Base-by-base conservation (phyloP, 1,140 invertebrate genomes). In the Pseudoatta argentina region DNA sequence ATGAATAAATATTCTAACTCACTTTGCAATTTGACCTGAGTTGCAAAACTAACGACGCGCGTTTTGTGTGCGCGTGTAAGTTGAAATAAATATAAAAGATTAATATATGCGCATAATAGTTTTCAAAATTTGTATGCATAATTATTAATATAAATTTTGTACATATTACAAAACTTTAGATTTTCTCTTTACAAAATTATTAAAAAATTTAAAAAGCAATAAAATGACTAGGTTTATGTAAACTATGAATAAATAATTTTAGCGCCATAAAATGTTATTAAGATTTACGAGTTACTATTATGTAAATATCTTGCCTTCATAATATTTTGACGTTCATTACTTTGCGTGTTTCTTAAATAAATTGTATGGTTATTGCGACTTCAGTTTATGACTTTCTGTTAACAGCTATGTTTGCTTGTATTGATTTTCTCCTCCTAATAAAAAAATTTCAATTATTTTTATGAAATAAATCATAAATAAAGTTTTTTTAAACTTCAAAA, bases 171-270 rank as follows among this genome's bases (percentile, higher is more conserved):
- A 69, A 69, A 69, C 2, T 55, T 67, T 14, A 51, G 7, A 66
- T 6, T 67, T 77, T 79, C 44, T 53, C 3, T 78, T 66, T 34
- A 67, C 18, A 30, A 14, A 66, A 67, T 66, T 18, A n/a, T 34
- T 0, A 34, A 66, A 53, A 66, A 79, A 18, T 14, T 64, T 39
- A 30, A 18, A 55, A 30, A 18, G 16, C 24, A 16, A 30, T 59
- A 59, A 72, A 53, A 30, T 14, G 8, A 7, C 21, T 39, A 16
- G 12, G 12, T 61, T 63, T 21, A 34, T 16, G 18, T 30, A 16
- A 3, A 21, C 34, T 51, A 18, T 83, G 18, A 75, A 81, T 55
- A 71, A 57, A 48, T 75, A 75, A 69, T 75, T 61, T 75, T 44
- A 53, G 39, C 18, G 7, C 14, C 24, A 7, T 53, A n/a, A 61